Evolutionary conservation across 2,113 vertebrate species (phyloP), one percentile per base, ranked within the genome.

Genomic region (Barbus barbus): DNA sequence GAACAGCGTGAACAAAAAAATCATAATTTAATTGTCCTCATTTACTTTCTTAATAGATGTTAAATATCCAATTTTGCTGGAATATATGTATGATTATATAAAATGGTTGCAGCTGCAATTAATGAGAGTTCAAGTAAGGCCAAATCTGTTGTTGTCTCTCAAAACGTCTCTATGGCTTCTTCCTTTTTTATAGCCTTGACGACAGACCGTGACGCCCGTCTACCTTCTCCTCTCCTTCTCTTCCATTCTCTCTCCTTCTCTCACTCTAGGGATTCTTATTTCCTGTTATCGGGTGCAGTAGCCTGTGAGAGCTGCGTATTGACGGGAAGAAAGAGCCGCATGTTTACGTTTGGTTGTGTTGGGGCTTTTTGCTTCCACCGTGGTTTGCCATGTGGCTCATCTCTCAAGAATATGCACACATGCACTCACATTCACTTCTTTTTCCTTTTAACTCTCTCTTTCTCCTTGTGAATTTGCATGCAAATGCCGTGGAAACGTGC

Each of bases 291-390:
- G 84, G 85, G 88, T 83, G 87, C 91, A 83, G 71, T 84, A 71
- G 90, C 36, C 82, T 48, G 44, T 80, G 88, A 91, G 86, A 91
- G 92, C 92, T 90, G 83, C 72, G 86, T 93, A 93, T 93, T 90
- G 91, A 92, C 89, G 84, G 85, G 81, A 69, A 92, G 85, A 56
- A 38, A 79, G 67, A 65, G 48, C 24, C 3, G 14, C 28, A 77
- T 86, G 87, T 84, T 78, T 86, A n/a, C 5, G 61, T 80, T 80
- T 46, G 60, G 22, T 28, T 48, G n/a, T 61, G 33, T 78, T 78
- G 76, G 87, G 91, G 90, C 90, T 93, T 91, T 93, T 89, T 92
- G 88, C 73, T 82, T 86, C 87, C 88, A 90, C 89, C 89, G 90
- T 90, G 89, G 33, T 86, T 86, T 75, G 89, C 91, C 88, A 89